Percentiles rank a stretch among this genome's conserved stretches.
Evolutionary conservation across 2,888 invertebrate species (phyloP).

Genomic region (Teinopalpus imperialis): DNA sequence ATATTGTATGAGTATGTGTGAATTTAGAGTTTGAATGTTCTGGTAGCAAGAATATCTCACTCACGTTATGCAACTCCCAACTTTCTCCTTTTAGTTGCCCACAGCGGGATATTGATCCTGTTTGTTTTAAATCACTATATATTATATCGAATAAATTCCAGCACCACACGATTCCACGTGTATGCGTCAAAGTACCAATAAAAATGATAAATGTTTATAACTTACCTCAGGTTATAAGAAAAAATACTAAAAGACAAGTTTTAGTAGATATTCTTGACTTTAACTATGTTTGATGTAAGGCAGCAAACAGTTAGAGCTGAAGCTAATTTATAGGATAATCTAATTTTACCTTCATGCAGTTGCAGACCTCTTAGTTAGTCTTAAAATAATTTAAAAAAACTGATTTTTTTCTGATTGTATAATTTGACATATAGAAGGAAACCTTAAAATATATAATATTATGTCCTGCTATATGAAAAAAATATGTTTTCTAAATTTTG

Average conservation of each 20-base stretch:
- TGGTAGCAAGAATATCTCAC: too few species aligned
- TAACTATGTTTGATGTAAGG: neutral
- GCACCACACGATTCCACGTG: constrained; percentile 53
- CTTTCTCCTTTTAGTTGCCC: constrained; percentile 39
- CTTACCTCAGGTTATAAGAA: constrained; percentile 10
- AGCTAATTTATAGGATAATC: constrained; percentile 1
- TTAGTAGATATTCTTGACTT: constrained; percentile 17
- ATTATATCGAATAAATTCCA: constrained; percentile 52
- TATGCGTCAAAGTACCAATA: constrained; percentile 54
- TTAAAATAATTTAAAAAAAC: too few species aligned
- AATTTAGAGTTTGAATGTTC: too few species aligned
- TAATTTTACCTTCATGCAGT: neutral
- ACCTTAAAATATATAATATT: too few species aligned
- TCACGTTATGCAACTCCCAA: too few species aligned
- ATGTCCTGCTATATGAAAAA: too few species aligned
- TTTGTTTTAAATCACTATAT: constrained; percentile 68
- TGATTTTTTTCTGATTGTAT: too few species aligned
- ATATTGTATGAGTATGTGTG: too few species aligned
- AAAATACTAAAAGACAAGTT: constrained; percentile 6
- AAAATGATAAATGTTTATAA: constrained; percentile 58
- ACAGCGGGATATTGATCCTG: constrained; percentile 62
- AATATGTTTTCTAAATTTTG: too few species aligned
- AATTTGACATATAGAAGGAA: too few species aligned
- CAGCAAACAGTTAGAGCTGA: neutral
- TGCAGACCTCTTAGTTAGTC: too few species aligned